Percentiles rank a stretch among this genome's conserved stretches.
phyloP scores from a whole-genome alignment of 2,113 vertebrate species.

The Tichodroma muraria region DNA sequence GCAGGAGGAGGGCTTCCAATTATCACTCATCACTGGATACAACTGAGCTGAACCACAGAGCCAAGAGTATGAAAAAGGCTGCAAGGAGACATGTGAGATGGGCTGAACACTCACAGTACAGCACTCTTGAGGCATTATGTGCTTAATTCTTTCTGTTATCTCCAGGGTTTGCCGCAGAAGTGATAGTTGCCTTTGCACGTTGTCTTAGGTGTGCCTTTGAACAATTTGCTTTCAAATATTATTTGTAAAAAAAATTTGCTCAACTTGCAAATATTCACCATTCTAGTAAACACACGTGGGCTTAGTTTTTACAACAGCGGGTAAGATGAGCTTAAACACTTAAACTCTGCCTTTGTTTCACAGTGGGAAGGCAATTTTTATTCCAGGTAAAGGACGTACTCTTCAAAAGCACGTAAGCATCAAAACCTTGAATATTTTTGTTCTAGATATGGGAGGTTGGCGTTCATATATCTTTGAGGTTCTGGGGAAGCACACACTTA shows the following conservation, averaged over 20 bases:
- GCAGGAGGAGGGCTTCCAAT: slow-evolving; percentile 59
- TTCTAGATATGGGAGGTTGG: not conserved
- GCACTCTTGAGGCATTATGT: not conserved
- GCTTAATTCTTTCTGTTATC: not conserved
- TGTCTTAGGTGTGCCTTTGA: not conserved
- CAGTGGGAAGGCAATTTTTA: not conserved
- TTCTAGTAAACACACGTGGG: not conserved
- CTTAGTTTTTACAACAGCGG: not conserved
- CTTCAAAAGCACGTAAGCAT: not conserved
- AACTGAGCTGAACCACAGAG: not conserved
- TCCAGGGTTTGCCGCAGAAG: not conserved
- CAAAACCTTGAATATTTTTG: not conserved
- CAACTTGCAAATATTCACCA: not conserved
- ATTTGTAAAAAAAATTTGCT: not conserved
- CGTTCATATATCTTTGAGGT: not conserved
- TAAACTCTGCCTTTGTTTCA: not conserved
- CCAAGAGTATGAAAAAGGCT: not conserved
- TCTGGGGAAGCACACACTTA: not conserved
- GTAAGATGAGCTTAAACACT: not conserved
- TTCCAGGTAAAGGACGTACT: not conserved
- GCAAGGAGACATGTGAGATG: not conserved
- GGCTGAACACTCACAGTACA: not conserved
- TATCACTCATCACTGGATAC: slow-evolving; percentile 51
- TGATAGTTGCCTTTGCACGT: not conserved
- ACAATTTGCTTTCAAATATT: not conserved